Percentiles rank a stretch among this genome's conserved stretches.
Evolutionary conservation across 2,797 vertebrate species (phyloP).

Genomic region (Natrix natrix): DNA sequence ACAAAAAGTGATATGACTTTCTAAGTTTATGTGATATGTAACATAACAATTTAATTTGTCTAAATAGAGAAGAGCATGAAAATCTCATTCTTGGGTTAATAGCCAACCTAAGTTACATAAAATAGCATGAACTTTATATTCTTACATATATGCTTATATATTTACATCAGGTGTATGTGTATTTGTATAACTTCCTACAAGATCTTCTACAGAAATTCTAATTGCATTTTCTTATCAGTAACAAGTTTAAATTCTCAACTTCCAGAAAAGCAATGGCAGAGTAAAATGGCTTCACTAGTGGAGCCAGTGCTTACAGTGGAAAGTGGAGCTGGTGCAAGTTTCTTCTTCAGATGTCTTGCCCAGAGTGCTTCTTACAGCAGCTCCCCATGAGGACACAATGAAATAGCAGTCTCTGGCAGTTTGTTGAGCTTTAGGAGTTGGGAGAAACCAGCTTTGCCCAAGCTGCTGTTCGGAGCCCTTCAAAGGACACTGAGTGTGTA

Average conservation of each 20-base stretch:
- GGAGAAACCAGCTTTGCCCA: background rate
- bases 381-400: background rate
- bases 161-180: background rate
- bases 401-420: background rate
- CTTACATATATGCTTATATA: conserved; percentile 30
- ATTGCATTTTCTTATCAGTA: conserved; percentile 11
- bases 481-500: too few species aligned
- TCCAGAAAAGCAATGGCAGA: background rate
- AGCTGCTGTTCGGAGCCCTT: background rate
- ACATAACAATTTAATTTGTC: background rate
- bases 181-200: background rate
- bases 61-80: background rate
- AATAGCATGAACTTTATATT: conserved; percentile 10
- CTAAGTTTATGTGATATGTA: conserved; percentile 13
- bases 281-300: background rate
- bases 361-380: background rate
- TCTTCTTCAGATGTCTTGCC: background rate
- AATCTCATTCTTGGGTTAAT: background rate
- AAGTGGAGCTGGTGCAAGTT: background rate
- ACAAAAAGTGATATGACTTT: background rate
- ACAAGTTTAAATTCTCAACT: conserved; percentile 9
- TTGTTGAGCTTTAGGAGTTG: background rate
- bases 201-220: conserved; percentile 1
- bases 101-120: background rate
- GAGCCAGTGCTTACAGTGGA: background rate